Percentiles rank a stretch among this genome's conserved stretches.
Conservation (phyloP, 2,888 invertebrate genomes). For the Phlogophora meticulosa region DNA sequence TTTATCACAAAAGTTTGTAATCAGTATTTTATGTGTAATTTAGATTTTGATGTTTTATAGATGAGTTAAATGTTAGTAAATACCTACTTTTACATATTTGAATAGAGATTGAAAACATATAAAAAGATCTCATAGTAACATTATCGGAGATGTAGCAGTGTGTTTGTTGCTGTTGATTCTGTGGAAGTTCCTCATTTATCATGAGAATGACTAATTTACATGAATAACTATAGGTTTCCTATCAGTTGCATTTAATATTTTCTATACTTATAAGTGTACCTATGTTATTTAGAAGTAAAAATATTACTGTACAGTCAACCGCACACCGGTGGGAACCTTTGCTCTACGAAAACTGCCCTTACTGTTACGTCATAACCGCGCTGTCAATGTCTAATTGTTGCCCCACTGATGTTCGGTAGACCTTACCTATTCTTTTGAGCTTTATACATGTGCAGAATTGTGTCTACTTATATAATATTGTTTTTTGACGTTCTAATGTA, state of each 20-base stretch:
- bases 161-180: constrained; percentile 39
- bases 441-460: constrained; percentile 45
- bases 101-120: constrained; percentile 52
- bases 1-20: constrained; percentile 51
- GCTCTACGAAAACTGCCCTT: no score
- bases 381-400: no score
- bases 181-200: constrained; percentile 38
- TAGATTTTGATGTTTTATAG: constrained; percentile 57
- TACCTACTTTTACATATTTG: constrained; percentile 40
- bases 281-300: constrained; percentile 56
- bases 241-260: constrained; percentile 69
- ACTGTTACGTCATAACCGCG: no score
- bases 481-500: constrained; percentile 25
- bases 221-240: constrained; percentile 66
- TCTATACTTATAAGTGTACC: constrained; percentile 59
- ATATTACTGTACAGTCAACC: constrained; percentile 21
- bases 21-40: constrained; percentile 69
- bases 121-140: constrained; percentile 61
- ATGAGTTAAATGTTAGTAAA: constrained; percentile 45
- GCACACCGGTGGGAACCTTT: no score
- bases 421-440: constrained; percentile 41
- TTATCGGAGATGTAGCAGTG: constrained; percentile 30
- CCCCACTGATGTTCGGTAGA: no score
- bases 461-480: constrained; percentile 26
- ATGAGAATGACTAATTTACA: constrained; percentile 47